phyloP scores from a whole-genome alignment of 2,113 vertebrate genomes.

The Riparia riparia region DNA sequence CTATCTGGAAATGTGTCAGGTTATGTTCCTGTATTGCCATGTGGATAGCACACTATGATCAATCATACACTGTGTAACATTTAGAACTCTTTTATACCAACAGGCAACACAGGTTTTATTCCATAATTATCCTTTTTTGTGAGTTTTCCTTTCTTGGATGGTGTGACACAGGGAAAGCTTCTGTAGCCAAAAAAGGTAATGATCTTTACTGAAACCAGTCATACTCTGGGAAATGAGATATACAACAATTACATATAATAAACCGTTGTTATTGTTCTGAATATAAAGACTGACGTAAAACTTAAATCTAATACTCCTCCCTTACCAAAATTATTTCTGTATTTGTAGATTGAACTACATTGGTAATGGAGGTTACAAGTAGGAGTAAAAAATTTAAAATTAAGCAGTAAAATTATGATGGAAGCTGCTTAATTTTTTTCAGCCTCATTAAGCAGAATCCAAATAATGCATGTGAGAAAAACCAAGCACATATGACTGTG shows the following conservation, averaged over 20 bases:
- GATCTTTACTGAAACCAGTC: neutral
- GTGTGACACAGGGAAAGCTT: neutral
- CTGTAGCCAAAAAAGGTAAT: neutral
- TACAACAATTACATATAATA: neutral
- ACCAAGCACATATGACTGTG: neutral
- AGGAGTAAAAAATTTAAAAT: neutral
- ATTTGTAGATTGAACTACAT: neutral
- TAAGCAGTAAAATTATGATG: neutral
- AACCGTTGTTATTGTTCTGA: neutral
- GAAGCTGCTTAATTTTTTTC: neutral
- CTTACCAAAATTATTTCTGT: neutral
- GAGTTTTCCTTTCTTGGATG: neutral
- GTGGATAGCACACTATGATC: neutral
- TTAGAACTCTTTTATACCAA: neutral
- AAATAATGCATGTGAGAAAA: neutral
- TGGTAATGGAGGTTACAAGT: neutral
- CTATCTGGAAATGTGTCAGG: neutral
- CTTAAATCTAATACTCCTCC: neutral
- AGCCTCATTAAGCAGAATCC: neutral
- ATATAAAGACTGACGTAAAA: neutral
- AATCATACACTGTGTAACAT: neutral
- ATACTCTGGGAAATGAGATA: neutral
- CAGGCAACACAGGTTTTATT: neutral
- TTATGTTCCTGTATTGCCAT: neutral
- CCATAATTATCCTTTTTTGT: neutral